Evolutionary conservation across 2,888 invertebrate genomes (phyloP).

Genomic region (Monoplex corrugatus): DNA sequence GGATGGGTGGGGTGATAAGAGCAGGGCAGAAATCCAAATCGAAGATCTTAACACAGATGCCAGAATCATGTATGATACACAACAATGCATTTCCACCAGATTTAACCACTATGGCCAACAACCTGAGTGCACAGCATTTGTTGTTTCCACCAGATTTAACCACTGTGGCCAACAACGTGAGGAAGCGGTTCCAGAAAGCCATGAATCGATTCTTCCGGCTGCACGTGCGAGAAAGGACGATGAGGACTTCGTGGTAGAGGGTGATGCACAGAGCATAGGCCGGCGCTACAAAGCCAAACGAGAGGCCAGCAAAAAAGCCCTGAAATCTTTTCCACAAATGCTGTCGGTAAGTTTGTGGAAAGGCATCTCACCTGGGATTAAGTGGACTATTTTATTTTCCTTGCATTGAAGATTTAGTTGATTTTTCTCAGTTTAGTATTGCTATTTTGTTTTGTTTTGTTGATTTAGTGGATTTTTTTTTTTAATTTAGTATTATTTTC

Average conservation of each 20-base stretch:
- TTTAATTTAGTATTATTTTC: too few species aligned
- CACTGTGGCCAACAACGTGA: slow-evolving; percentile 55
- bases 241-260: not conserved
- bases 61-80: too few species aligned
- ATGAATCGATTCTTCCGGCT: slow-evolving; percentile 52
- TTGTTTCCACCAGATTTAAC: slow-evolving; percentile 51
- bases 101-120: slow-evolving; percentile 56
- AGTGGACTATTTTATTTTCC: too few species aligned
- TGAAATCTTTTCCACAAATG: not conserved
- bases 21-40: too few species aligned
- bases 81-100: slow-evolving; percentile 50
- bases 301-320: slow-evolving; percentile 38
- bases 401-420: too few species aligned
- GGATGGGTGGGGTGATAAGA: too few species aligned
- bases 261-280: not conserved
- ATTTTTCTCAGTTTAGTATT: too few species aligned
- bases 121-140: slow-evolving; percentile 44
- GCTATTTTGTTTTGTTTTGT: too few species aligned
- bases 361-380: not conserved
- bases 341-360: not conserved
- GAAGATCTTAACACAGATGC: too few species aligned
- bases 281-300: not conserved
- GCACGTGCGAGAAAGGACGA: not conserved
- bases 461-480: too few species aligned
- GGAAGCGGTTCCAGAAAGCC: slow-evolving; percentile 53